Evolutionary conservation across 2,113 vertebrate genomes (phyloP).

Genomic region (Promerops cafer): DNA sequence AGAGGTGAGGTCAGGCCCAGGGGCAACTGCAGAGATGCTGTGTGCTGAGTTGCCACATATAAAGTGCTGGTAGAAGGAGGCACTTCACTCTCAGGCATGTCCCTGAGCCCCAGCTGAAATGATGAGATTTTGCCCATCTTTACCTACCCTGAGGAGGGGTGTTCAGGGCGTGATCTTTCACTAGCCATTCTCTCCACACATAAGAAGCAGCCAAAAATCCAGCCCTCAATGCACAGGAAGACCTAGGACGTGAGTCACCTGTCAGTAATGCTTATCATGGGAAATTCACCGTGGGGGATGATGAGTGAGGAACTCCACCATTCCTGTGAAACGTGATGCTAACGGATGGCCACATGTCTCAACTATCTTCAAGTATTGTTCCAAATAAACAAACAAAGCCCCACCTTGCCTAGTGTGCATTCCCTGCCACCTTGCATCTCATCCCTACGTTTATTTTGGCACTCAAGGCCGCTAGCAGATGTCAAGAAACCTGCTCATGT

Average conservation of each 20-base stretch:
- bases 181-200: neutral
- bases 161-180: neutral
- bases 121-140: neutral
- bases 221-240: neutral
- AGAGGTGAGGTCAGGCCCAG: neutral
- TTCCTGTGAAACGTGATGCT: neutral
- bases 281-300: neutral
- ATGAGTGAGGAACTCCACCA: neutral
- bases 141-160: neutral
- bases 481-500: constrained; percentile 15
- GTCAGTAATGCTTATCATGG: neutral
- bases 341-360: neutral
- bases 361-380: neutral
- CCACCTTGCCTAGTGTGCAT: constrained; percentile 6
- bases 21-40: neutral
- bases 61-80: neutral
- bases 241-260: neutral
- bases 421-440: constrained; percentile 31
- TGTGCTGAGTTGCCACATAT: neutral
- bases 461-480: neutral
- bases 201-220: neutral
- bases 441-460: constrained; percentile 39
- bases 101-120: neutral
- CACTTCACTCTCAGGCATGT: neutral
- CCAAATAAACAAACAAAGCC: constrained; percentile 30